Evolutionary conservation across 2,888 invertebrate species (phyloP), one percentile per base, ranked within the genome.

Genomic region (Mactromeris polynyma): DNA sequence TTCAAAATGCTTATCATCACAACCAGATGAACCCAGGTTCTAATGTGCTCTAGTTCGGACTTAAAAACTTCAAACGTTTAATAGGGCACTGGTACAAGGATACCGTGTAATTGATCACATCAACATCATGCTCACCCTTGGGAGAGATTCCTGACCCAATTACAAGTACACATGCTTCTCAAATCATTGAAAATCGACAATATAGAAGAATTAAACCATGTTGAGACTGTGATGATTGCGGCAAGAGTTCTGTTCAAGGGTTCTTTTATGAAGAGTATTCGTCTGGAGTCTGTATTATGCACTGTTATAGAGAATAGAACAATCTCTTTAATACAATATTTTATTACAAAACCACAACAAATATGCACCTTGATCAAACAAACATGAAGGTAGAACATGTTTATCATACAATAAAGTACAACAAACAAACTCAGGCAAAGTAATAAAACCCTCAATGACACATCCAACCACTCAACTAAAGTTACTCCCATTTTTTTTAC

Each of bases 331-430:
- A 64, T 26, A 26, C 26, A 4, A 64, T n/a, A 64, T n/a, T 46
- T 64, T 64, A 64, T 64, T 64, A 64, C 58, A 26, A 64, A 64
- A 26, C 58, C 58, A 26, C 58, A 64, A 64, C n/a, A 64, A 64
- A 64, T 64, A 26, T n/a, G n/a, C 26, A 64, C n/a, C 58, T 64
- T 64, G 58, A 64, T 64, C 26, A 64, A 58, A 64, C 58, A 26
- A 64, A 64, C 26, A 64, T n/a, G 26, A 4, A 64, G n/a, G 26
- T 26, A 26, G 4, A 9, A 64, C 7, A 64, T n/a, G 58, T 64
- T 26, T 6, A 64, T 64, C 58, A n/a, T 9, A 64, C n/a, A 64
- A 69, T 69, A 33, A 54, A 69, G 17, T 3, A 69, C 31, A 33
- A 69, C 3, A n/a, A 73, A 33, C 31, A 36, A 73, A 73, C 14